Percentiles rank a stretch among this genome's conserved stretches.
Evolutionary conservation across 2,888 invertebrate genomes (phyloP).

Genomic region (Antheraea yamamai): DNA sequence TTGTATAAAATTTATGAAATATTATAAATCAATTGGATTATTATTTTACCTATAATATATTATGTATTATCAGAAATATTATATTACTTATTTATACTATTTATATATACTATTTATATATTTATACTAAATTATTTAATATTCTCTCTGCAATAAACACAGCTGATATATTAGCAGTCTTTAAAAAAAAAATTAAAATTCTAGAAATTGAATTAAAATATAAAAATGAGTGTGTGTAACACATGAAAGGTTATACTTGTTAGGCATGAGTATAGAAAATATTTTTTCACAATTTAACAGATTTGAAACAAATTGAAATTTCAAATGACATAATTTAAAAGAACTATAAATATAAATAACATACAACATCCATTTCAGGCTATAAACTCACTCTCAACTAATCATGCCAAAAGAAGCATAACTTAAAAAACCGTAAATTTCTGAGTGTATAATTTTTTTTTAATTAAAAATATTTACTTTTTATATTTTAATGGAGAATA

Average conservation of each 20-base stretch:
- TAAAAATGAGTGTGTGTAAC: too few species aligned
- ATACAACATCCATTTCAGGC: too few species aligned
- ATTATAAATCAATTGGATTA: slow-evolving; percentile 21
- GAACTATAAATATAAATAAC: too few species aligned
- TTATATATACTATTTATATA: too few species aligned
- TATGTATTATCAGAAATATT: slow-evolving; percentile 2
- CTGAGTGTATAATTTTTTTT: not conserved
- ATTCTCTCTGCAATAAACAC: not conserved
- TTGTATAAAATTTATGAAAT: slow-evolving; percentile 7
- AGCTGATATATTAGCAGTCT: not conserved
- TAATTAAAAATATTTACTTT: not conserved
- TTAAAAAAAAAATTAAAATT: not conserved
- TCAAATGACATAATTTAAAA: too few species aligned
- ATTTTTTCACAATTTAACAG: too few species aligned
- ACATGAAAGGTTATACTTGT: too few species aligned
- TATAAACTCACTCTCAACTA: too few species aligned
- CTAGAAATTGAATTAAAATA: not conserved
- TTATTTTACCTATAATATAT: not conserved
- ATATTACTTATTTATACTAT: too few species aligned
- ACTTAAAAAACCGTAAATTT: not conserved
- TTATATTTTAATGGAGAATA: not conserved
- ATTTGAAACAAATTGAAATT: too few species aligned
- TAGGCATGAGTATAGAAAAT: too few species aligned
- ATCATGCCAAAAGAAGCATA: too few species aligned
- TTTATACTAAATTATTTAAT: not conserved